A percentile compares a stretch with the other conserved stretches of the same genome.
phyloP scores from a whole-genome alignment of 2,113 vertebrate species.

The Pongo pygmaeus region DNA sequence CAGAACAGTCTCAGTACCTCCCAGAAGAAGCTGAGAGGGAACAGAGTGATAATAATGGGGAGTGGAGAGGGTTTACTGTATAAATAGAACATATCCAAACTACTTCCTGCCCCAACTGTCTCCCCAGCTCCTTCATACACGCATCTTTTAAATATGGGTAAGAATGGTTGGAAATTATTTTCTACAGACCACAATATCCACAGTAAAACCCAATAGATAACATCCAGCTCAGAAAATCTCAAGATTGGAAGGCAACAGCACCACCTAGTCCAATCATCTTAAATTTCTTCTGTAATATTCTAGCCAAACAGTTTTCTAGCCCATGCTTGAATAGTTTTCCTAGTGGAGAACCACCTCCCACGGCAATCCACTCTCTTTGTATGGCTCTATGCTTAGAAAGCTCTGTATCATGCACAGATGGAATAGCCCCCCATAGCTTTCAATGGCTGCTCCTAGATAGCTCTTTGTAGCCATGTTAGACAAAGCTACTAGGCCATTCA shows the following conservation, averaged over 20 bases:
- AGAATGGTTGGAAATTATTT: background rate
- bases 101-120: background rate
- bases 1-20: background rate
- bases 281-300: background rate
- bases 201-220: background rate
- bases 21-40: background rate
- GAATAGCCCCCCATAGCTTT: background rate
- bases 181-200: background rate
- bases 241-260: background rate
- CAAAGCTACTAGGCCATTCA: background rate
- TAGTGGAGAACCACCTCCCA: background rate
- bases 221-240: slow-evolving; percentile 6
- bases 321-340: background rate
- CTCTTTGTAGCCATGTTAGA: background rate
- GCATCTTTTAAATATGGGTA: background rate
- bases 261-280: background rate
- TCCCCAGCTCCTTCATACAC: background rate
- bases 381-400: background rate
- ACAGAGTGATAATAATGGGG: background rate
- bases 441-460: background rate
- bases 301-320: background rate
- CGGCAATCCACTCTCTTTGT: background rate
- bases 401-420: background rate
- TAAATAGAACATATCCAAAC: background rate
- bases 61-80: background rate